phyloP scores from a whole-genome alignment of 2,113 vertebrate genomes.

The Cephalopholis sonnerati region DNA sequence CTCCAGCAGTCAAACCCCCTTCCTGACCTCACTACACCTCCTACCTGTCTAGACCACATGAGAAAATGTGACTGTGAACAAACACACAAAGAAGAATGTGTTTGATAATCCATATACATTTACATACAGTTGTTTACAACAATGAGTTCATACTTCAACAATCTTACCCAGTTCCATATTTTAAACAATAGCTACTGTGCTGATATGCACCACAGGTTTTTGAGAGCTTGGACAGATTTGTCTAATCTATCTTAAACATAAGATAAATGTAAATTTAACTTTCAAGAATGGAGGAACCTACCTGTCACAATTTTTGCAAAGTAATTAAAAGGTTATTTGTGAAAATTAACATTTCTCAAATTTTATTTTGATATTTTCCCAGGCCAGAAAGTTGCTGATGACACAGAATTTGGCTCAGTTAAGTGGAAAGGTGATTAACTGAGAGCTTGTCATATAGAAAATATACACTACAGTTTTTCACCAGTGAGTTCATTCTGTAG shows the following conservation, averaged over 20 bases:
- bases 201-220: background rate
- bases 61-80: conserved; percentile 34
- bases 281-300: background rate
- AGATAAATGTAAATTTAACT: background rate
- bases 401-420: background rate
- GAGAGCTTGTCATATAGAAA: background rate
- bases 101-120: background rate
- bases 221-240: background rate
- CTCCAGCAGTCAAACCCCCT: background rate
- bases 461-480: background rate
- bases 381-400: background rate
- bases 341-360: background rate
- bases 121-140: background rate
- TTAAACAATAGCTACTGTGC: background rate
- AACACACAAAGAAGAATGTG: background rate
- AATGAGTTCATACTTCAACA: background rate
- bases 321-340: background rate
- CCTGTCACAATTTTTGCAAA: background rate
- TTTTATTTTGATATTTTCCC: background rate
- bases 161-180: background rate
- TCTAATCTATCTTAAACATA: background rate
- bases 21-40: conserved; percentile 30
- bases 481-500: background rate
- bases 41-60: conserved; percentile 39
- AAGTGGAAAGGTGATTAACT: background rate